These are phyloP conservation scores for Hemibagrus guttatus DNA, from an alignment of 2,797 vertebrate genomes.

Conservation along the genomic window DNA sequence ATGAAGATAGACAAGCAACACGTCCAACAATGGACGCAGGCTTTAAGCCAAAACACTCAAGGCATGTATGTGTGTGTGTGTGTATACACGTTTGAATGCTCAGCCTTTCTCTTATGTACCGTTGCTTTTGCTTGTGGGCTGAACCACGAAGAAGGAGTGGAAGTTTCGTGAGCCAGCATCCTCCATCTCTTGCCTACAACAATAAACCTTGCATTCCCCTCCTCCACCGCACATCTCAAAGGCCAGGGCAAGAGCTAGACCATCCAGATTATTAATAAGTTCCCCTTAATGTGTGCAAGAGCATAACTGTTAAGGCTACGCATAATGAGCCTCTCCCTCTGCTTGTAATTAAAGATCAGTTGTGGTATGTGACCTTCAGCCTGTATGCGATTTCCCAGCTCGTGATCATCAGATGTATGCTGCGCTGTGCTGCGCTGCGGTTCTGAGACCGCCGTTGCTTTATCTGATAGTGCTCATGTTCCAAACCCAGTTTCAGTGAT, in stretches of 20 bases:
- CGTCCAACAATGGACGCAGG: not conserved
- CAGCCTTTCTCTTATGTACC: not conserved
- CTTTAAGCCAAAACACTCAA: not conserved
- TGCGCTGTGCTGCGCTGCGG: not conserved
- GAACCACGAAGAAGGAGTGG: not conserved
- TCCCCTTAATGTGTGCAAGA: slow-evolving; percentile 36
- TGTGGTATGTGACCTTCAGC: slow-evolving; percentile 18
- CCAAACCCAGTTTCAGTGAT: slow-evolving; percentile 30
- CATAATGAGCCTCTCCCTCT: slow-evolving; percentile 37
- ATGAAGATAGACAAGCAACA: not conserved
- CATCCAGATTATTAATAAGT: slow-evolving; percentile 36
- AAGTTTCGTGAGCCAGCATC: slow-evolving; percentile 15
- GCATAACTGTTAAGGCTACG: slow-evolving; percentile 27
- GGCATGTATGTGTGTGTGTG: not conserved
- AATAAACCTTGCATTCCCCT: slow-evolving; percentile 44
- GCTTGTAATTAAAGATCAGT: slow-evolving; percentile 49
- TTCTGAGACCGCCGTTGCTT: slow-evolving; percentile 36
- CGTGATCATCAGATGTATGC: not conserved
- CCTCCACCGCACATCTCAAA: not conserved
- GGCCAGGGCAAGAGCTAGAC: slow-evolving; percentile 22
- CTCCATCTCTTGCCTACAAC: slow-evolving; percentile 29
- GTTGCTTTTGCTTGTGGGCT: not conserved
- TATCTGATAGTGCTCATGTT: slow-evolving; percentile 45
- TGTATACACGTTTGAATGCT: not conserved
- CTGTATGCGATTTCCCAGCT: slow-evolving; percentile 30